Evolutionary conservation across 2,113 vertebrate species (phyloP), one percentile per base, ranked within the genome.

Genomic region (Setophaga coronata): DNA sequence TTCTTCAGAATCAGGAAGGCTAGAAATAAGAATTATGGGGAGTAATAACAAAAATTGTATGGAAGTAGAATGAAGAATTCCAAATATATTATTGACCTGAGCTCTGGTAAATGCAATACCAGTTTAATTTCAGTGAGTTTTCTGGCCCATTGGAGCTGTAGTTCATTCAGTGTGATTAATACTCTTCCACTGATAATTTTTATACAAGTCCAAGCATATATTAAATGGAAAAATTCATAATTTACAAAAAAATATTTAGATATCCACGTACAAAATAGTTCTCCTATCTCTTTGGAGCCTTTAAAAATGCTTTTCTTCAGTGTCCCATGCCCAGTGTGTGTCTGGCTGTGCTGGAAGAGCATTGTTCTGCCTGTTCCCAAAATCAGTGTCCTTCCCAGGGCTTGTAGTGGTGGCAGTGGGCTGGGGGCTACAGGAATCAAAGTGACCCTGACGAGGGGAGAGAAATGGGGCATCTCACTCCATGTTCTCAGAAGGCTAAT

Each of bases 321-420:
- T 34, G 33, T 40, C 24, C 11, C 3, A 5, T 23, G 14, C 57
- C 43, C 29, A 24, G 0, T 0, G 3, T 26, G 26, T 42, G 12
- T 25, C 28, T 29, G 14, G 6, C 26, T 45, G 7, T 58, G 36
- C 31, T 31, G 25, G 45, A 38, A 40, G 16, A 81, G 15, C 38
- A 36, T 20, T 0, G 0, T 25, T 57, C 26, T 90, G 40, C 29
- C 9, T 19, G 17, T 71, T 56, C 47, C 45, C 36, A 14, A 51
- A 4, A 12, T 12, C 7, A 47, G 2, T 36, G 24, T 79, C 28
- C 19, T 31, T 38, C 29, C 53, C 71, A 38, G 7, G 5, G 7
- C 24, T 1, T 45, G 26, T 58, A 61, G 76, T 72, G 29, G 21
- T 50, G 79, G 66, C 81, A 69, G 29, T 28, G 80, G 71, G 38